Base-by-base conservation (phyloP, 2,797 vertebrate species). In the Allobates femoralis region DNA sequence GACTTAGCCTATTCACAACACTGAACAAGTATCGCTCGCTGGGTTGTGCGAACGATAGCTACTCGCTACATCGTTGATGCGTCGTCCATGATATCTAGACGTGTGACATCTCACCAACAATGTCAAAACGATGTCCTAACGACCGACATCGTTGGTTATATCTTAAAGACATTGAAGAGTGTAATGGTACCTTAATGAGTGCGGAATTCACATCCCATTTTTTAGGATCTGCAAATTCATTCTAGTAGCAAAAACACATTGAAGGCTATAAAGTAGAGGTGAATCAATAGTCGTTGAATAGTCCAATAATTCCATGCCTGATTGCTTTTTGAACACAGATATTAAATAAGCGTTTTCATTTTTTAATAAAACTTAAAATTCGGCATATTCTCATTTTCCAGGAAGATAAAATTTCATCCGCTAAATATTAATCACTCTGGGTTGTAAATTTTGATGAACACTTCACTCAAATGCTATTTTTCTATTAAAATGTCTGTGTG, bases 401-500 rank as follows among this genome's bases (percentile, higher is more conserved):
- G 30, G 46, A 81, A 81, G 69, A 69, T 55, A 71, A 69, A 53
- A 71, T 26, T 71, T 53, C 50, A 78, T 56, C 53, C 34, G 21
- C 21, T 58, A 78, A 78, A 78, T 37, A 78, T 78, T 58, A 78
- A 78, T 60, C 76, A 71, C 21, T 32, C 50, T 23, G 64, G 28
- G 18, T 34, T 21, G 51, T 55, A 69, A 69, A 69, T 81, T 67
- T 67, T 81, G 51, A 81, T 81, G 62, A 51, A 46, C 62, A 67
- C 18, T 80, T 10, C 26, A 51, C 21, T 67, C 23, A 50, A 21
- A 64, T 26, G n/a, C 37, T 66, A 21, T 71, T 69, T 55, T 32
- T 30, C 62, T 81, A 69, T 55, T 55, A 69, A 69, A 81, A 55
- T 69, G 50, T 81, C 79, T 34, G 75, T 32, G 32, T 19, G 0